A percentile compares a stretch with the other conserved stretches of the same genome.
phyloP scores from a whole-genome alignment of 1,140 invertebrate genomes.

The Heliconius hermathena region DNA sequence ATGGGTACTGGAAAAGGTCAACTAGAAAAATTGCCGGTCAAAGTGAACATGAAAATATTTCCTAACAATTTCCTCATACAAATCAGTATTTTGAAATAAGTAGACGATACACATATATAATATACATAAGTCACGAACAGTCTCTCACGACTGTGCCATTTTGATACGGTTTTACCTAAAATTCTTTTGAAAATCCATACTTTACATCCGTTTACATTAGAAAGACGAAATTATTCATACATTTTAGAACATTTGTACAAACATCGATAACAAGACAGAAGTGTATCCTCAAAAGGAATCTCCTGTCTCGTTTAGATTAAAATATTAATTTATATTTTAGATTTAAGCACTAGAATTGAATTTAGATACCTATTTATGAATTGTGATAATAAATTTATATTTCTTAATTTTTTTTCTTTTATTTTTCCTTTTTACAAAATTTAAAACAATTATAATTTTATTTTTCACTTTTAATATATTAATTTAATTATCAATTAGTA shows the following conservation, averaged over 20 bases:
- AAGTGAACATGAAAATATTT: conserved; percentile 39
- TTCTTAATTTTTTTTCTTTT: conserved; percentile 43
- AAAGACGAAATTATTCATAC: conserved; percentile 9
- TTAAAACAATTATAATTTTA: too few species aligned
- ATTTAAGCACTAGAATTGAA: conserved; percentile 62
- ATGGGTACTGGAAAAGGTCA: conserved; percentile 73
- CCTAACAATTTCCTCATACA: conserved; percentile 54
- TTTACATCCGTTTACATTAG: conserved; percentile 6
- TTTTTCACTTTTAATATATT: neutral
- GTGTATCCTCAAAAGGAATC: conserved; percentile 44
- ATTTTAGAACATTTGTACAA: conserved; percentile 42
- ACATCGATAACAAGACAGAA: conserved; percentile 39
- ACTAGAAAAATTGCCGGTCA: conserved; percentile 51
- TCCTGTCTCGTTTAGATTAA: conserved; percentile 58
- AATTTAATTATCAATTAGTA: neutral
- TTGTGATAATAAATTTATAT: conserved; percentile 81
- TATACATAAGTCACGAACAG: conserved; percentile 43
- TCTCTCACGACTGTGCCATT: conserved; percentile 56
- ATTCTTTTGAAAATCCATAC: conserved; percentile 29
- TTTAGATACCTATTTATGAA: conserved; percentile 78
- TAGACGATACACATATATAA: conserved; percentile 43
- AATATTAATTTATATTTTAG: conserved; percentile 74
- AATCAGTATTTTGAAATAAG: conserved; percentile 75
- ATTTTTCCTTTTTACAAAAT: conserved; percentile 29
- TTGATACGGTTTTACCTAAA: conserved; percentile 39